Conservation (phyloP, 1,140 invertebrate genomes). For the Brachionus paranguensis region DNA sequence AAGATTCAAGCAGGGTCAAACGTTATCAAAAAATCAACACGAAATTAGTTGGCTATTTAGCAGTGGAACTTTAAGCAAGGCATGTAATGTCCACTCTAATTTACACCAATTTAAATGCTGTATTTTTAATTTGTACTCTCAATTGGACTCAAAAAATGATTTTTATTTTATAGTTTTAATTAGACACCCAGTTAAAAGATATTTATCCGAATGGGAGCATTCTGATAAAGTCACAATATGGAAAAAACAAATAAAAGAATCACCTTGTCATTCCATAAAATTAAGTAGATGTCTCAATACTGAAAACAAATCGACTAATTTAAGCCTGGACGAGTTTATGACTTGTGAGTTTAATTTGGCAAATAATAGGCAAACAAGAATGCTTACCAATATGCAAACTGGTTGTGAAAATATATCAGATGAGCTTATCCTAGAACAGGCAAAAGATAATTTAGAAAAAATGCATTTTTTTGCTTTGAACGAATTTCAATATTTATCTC, state of each 20-base stretch:
- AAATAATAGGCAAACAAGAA: conserved; percentile 88
- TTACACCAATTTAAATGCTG: conserved; percentile 90
- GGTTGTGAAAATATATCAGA: conserved; percentile 63
- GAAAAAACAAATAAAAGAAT: conserved; percentile 70
- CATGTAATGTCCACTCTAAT: conserved; percentile 94
- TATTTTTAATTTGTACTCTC: conserved; percentile 40
- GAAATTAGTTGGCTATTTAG: conserved; percentile 78
- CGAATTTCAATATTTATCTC: conserved; percentile 39
- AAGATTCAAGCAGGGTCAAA: background rate
- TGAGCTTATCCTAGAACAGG: conserved; percentile 65
- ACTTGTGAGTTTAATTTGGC: conserved; percentile 84
- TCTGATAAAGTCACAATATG: conserved; percentile 96
- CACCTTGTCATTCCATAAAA: conserved; percentile 58
- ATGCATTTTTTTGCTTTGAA: conserved; percentile 2
- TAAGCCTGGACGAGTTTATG: conserved; percentile 72
- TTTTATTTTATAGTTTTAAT: conserved; percentile 95
- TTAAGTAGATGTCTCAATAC: background rate
- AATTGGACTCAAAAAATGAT: background rate
- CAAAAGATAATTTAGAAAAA: background rate
- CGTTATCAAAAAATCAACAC: conserved; percentile 19
- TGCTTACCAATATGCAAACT: conserved; percentile 76
- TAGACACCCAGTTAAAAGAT: conserved; percentile 79
- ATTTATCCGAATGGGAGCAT: conserved; percentile 81
- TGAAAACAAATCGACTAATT: conserved; percentile 41
- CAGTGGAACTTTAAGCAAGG: conserved; percentile 95